phyloP scores from a whole-genome alignment of 2,797 vertebrate species.

The Podarcis lilfordi region DNA sequence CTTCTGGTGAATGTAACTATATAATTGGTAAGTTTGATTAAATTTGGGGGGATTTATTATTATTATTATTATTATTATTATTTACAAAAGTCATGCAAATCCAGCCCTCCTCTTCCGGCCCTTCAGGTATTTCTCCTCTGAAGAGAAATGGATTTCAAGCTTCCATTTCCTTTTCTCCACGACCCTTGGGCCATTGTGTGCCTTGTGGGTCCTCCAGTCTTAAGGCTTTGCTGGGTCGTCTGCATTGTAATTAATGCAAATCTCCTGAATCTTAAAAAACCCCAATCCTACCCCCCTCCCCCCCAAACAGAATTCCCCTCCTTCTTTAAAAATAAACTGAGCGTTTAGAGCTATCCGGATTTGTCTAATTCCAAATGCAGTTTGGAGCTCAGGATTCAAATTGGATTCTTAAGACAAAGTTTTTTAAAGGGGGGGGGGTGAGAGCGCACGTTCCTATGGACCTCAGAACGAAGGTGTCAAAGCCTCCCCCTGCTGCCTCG shows the following conservation, averaged over 20 bases:
- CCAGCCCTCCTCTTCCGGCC: neutral
- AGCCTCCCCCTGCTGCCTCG: conserved; percentile 2
- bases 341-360: neutral
- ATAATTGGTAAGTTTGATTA: neutral
- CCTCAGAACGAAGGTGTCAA: neutral
- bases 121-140: neutral
- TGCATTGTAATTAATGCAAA: neutral
- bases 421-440: neutral
- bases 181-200: too few relatives aligned
- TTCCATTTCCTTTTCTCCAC: neutral
- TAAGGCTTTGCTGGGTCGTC: neutral
- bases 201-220: neutral
- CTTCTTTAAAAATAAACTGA: neutral
- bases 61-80: too few relatives aligned
- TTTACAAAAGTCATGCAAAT: neutral
- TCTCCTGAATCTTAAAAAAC: neutral
- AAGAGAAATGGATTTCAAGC: neutral
- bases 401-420: neutral
- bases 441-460: too few relatives aligned
- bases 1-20: neutral
- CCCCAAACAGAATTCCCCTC: too few relatives aligned
- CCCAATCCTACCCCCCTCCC: too few relatives aligned
- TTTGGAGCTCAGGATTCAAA: neutral
- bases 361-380: neutral
- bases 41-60: neutral